These are phyloP conservation scores for Hylomyscus alleni DNA, from an alignment of 2,797 vertebrate genomes.

Conservation along the genomic window DNA sequence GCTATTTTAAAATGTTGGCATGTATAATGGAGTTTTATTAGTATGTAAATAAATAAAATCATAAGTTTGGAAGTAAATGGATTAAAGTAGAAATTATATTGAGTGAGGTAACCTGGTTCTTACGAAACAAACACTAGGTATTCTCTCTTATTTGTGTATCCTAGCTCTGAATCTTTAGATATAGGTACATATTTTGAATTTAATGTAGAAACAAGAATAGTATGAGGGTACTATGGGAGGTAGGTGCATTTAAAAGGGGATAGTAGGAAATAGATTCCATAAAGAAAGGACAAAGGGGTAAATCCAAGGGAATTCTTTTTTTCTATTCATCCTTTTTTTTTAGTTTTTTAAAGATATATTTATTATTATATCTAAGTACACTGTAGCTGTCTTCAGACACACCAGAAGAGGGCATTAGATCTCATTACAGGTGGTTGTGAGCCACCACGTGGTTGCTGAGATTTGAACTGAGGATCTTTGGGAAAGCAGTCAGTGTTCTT, in stretches of 20 bases:
- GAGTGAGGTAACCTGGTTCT: not conserved
- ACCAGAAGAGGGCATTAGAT: no score
- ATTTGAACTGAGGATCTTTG: no score
- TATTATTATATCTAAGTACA: no score
- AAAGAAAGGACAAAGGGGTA: not conserved
- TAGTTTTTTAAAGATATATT: no score
- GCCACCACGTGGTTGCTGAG: no score
- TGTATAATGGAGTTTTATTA: no score
- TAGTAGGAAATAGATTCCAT: not conserved
- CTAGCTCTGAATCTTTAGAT: not conserved
- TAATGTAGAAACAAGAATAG: not conserved
- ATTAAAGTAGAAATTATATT: not conserved
- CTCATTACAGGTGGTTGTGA: no score
- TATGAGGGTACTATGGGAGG: not conserved
- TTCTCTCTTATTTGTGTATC: not conserved
- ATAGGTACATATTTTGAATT: not conserved
- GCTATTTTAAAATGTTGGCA: not conserved
- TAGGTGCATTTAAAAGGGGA: not conserved
- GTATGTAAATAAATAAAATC: not conserved
- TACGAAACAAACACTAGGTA: not conserved
- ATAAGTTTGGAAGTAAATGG: not conserved
- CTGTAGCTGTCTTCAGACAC: no score
- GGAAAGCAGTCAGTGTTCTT: no score
- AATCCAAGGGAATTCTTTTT: no score
- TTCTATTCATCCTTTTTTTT: no score